Percentiles rank a stretch among this genome's conserved stretches.
These are phyloP conservation scores for Theocolax elegans DNA, from an alignment of 1,140 invertebrate species.

Conservation along the genomic window DNA sequence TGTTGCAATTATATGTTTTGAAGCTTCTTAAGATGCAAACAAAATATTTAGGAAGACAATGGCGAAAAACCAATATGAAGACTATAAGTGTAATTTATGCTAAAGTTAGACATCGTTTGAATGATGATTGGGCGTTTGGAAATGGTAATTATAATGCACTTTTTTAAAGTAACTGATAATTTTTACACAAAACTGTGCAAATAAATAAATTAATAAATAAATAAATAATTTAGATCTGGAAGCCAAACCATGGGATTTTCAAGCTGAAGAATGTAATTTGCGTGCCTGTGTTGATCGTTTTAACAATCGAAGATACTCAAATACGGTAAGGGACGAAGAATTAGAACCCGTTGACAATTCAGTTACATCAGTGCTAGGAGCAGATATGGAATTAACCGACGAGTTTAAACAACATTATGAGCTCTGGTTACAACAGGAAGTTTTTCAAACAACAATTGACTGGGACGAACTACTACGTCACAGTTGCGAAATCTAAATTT, in stretches of 20 bases:
- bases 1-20: constrained; percentile 98
- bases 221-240: constrained; percentile 80
- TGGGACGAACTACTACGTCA: constrained; percentile 74
- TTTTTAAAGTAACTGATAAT: background rate
- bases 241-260: constrained; percentile 98
- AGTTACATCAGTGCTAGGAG: constrained; percentile 84
- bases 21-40: constrained; percentile 99
- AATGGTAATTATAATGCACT: constrained; percentile 86
- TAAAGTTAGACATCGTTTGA: constrained; percentile 93
- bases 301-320: constrained; percentile 88
- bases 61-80: constrained; percentile 99
- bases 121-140: constrained; percentile 99
- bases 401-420: constrained; percentile 98
- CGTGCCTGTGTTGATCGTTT: constrained; percentile 94
- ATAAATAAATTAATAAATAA: constrained; percentile 8
- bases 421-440: constrained; percentile 95
- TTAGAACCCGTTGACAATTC: constrained; percentile 88
- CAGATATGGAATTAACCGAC: constrained; percentile 85
- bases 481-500: constrained; percentile 55
- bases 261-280: constrained; percentile 96
- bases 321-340: constrained; percentile 71
- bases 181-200: no score
- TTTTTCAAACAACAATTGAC: constrained; percentile 86
- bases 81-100: constrained; percentile 99
- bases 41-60: constrained; percentile 97